Base-by-base conservation (phyloP, 2,797 vertebrate species). In the Capromys pilorides region DNA sequence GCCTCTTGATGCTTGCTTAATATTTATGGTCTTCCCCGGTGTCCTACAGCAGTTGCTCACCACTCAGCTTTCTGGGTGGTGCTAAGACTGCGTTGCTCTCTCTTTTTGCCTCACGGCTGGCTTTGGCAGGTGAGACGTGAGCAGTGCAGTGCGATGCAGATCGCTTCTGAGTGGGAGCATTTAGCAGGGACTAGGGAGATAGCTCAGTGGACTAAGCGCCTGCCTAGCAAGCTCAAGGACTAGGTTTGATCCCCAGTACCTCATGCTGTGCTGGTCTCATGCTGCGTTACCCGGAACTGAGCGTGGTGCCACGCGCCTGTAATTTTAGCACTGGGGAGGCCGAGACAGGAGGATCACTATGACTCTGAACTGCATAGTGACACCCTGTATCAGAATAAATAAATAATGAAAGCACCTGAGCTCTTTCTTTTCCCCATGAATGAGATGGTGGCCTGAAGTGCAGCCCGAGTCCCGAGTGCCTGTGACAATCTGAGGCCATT, bases 61-160 rank as follows among this genome's bases (percentile, higher is more conserved):
- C 26, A 41, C n/a, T 90, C 10, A 93, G 82, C 84, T 94, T 71
- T 90, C 83, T 79, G 62, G 51, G 36, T 36, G 79, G 61, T 49
- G 61, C n/a, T 91, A 94, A 75, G 28, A 85, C 69, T 59, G 45
- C 10, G 64, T 26, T 92, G 79, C 8, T 14, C 0, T 13, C 11
- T 75, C 6, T 21, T 22, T 91, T 84, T 57, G 66, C 66, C 64
- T 73, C 6, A 2, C 54, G n/a, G 51, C 24, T 95, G 7, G 2
- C 86, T 95, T 77, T 87, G 80, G 51, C 61, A 24, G 7, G 41
- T 11, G 22, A 41, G 16, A 81, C 33, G 13, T 73, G 67, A 75
- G 39, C 69, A 71, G 67, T 94, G 28, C 41, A 26, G 67, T 94
- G 31, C 41, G 22, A 59, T 22, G 6, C 6, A 21, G 80, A 54